These are phyloP conservation scores for Drosophila kurseongensis DNA, from an alignment of 1,140 invertebrate species.

Conservation along the genomic window DNA sequence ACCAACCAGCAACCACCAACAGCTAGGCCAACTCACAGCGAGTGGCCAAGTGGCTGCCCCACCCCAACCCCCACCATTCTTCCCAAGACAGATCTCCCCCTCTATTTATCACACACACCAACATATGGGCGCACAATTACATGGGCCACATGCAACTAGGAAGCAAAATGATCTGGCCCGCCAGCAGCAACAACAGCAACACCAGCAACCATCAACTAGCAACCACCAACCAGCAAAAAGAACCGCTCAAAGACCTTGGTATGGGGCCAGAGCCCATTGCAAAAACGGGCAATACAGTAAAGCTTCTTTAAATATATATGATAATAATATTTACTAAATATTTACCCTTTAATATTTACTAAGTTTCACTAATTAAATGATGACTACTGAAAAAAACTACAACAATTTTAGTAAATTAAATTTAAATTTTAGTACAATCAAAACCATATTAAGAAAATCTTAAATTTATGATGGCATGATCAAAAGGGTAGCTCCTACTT, in stretches of 20 bases:
- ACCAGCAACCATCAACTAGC: constrained; percentile 39
- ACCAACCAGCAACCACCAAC: constrained; percentile 28
- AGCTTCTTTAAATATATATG: too few relatives aligned
- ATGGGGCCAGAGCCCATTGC: constrained; percentile 65
- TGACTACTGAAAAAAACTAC: too few relatives aligned
- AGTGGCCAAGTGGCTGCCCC: constrained; percentile 38
- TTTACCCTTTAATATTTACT: too few relatives aligned
- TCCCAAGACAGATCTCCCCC: constrained; percentile 31
- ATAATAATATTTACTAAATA: too few relatives aligned
- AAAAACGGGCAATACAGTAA: constrained; percentile 35
- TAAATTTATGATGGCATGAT: too few relatives aligned
- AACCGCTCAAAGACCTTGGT: constrained; percentile 69
- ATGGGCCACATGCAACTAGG: constrained; percentile 70
- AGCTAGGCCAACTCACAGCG: constrained; percentile 58
- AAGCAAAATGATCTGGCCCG: constrained; percentile 80
- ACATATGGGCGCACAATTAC: constrained; percentile 61
- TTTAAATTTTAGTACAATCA: too few relatives aligned
- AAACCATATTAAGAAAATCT: too few relatives aligned
- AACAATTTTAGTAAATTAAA: too few relatives aligned
- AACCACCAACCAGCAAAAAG: constrained; percentile 38
- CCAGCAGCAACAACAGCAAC: constrained; percentile 61
- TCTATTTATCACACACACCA: constrained; percentile 42
- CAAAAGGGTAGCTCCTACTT: too few relatives aligned
- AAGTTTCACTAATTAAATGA: too few relatives aligned
- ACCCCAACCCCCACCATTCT: neutral